A percentile compares a stretch with the other conserved stretches of the same genome.
phyloP scores from a whole-genome alignment of 2,888 invertebrate species.

The Adineta ricciae region DNA sequence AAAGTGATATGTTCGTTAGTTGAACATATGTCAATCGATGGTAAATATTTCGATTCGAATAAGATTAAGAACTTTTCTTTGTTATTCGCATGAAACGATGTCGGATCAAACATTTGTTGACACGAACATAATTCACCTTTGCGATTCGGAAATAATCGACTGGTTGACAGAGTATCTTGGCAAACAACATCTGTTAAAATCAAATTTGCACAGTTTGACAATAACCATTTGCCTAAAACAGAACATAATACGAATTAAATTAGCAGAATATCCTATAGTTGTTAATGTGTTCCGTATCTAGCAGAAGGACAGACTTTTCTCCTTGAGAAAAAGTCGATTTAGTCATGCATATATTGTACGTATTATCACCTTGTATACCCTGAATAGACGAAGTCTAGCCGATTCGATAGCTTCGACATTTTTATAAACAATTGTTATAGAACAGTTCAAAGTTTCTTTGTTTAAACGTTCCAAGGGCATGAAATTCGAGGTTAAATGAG shows the following conservation, averaged over 20 bases:
- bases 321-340: neutral
- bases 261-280: too few species aligned
- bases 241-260: too few species aligned
- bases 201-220: constrained; percentile 24
- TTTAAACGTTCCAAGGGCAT: too few species aligned
- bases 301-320: neutral
- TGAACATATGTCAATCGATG: constrained; percentile 13
- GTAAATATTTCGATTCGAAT: constrained; percentile 25
- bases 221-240: constrained; percentile 28
- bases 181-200: constrained; percentile 10
- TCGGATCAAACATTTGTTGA: constrained; percentile 31
- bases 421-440: too few species aligned
- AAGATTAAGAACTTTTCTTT: constrained; percentile 28
- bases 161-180: constrained; percentile 16
- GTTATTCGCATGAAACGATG: neutral
- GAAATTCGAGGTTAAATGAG: too few species aligned
- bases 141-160: constrained; percentile 26
- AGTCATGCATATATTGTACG: neutral
- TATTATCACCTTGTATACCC: neutral
- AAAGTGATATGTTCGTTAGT: constrained; percentile 21
- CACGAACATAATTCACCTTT: constrained; percentile 30
- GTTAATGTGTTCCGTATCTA: too few species aligned
- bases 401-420: neutral
- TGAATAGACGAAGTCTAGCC: neutral
- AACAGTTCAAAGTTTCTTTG: too few species aligned